These are phyloP conservation scores for Melospiza melodia DNA, from an alignment of 2,113 vertebrate species.

Conservation along the genomic window DNA sequence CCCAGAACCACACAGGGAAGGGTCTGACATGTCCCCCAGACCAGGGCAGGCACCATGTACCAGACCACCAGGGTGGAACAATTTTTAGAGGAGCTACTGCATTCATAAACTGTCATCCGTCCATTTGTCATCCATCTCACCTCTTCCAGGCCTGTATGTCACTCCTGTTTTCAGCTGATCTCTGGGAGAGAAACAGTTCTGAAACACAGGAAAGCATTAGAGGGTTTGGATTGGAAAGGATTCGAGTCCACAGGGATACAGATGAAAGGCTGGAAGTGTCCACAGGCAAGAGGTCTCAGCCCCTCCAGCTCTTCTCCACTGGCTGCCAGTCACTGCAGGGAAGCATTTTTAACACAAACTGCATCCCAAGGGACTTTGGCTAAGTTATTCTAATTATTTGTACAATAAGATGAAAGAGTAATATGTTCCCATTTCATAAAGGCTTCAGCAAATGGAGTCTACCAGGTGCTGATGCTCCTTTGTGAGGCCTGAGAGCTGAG, in stretches of 20 bases:
- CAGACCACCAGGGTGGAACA: background rate
- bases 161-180: background rate
- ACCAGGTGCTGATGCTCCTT: slow-evolving; percentile 31
- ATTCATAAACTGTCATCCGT: background rate
- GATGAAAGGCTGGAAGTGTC: background rate
- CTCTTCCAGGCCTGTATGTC: background rate
- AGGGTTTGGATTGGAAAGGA: background rate
- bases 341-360: background rate
- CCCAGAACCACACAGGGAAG: background rate
- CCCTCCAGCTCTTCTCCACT: background rate
- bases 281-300: background rate
- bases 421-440: background rate
- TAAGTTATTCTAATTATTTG: slow-evolving; percentile 28
- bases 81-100: background rate
- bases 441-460: slow-evolving; percentile 13
- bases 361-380: background rate
- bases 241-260: background rate
- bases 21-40: background rate
- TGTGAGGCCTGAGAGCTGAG: slow-evolving; percentile 23
- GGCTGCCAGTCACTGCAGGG: background rate
- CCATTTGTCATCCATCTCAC: background rate
- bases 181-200: background rate
- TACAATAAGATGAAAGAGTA: slow-evolving; percentile 11
- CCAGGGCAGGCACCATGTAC: accelerated
- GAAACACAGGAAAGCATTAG: background rate